Percentiles rank a stretch among this genome's conserved stretches.
Conservation (phyloP, 2,888 invertebrate genomes). For the Trachelus stipa region DNA sequence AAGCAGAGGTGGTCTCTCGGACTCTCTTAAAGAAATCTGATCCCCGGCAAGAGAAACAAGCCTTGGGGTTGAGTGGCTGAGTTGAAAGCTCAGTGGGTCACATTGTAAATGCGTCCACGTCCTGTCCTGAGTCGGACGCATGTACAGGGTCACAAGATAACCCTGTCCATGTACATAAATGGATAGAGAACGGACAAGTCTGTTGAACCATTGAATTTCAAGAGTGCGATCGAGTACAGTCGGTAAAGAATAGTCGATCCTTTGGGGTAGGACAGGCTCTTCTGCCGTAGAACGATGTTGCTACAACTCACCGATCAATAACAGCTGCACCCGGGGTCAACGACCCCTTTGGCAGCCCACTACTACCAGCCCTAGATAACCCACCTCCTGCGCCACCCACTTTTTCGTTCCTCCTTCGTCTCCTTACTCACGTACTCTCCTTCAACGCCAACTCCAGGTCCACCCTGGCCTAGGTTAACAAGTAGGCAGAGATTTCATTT, state of each 20-base stretch:
- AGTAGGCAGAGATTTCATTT: neutral
- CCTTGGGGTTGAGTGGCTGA: neutral
- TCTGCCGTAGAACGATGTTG: constrained; percentile 46
- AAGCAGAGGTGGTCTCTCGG: neutral
- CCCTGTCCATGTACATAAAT: neutral
- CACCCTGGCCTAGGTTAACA: constrained; percentile 40
- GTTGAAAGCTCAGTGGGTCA: neutral
- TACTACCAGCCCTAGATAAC: constrained; percentile 37
- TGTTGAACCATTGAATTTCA: neutral
- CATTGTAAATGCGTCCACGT: neutral
- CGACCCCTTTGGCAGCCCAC: constrained; percentile 45
- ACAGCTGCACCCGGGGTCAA: constrained; percentile 63
- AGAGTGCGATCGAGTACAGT: neutral
- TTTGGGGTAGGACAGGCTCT: constrained; percentile 47
- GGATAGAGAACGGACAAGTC: neutral
- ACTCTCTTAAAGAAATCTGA: neutral
- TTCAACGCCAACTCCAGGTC: constrained; percentile 12
- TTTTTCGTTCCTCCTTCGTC: constrained; percentile 2
- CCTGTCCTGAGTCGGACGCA: neutral
- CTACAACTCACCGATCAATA: constrained; percentile 63
- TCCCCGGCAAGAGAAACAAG: neutral
- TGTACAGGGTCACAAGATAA: neutral
- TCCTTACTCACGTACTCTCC: neutral
- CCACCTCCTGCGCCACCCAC: constrained; percentile 23
- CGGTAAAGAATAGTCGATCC: constrained; percentile 30